A percentile compares a stretch with the other conserved stretches of the same genome.
These are phyloP conservation scores for Lophura nycthemera DNA, from an alignment of 2,113 vertebrate species.

Conservation along the genomic window DNA sequence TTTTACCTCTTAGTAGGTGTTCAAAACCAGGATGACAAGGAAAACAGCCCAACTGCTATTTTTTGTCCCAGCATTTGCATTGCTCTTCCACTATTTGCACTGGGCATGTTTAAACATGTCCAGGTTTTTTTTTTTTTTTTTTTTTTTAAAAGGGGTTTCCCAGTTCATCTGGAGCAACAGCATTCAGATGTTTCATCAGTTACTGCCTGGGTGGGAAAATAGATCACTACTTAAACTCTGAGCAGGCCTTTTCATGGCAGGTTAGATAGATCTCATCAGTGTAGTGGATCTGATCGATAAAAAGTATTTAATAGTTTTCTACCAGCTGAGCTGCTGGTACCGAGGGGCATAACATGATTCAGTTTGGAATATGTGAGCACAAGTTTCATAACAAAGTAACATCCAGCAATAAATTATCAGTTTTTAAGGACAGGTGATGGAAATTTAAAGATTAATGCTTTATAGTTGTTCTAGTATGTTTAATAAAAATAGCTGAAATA, in stretches of 20 bases:
- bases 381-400: background rate
- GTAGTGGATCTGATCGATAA: background rate
- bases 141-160: background rate
- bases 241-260: background rate
- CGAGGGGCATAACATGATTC: background rate
- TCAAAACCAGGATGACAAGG: slow-evolving; percentile 25
- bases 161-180: slow-evolving; percentile 28
- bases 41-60: background rate
- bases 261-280: background rate
- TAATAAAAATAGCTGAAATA: slow-evolving; percentile 37
- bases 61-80: slow-evolving; percentile 6
- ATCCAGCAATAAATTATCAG: background rate
- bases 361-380: background rate
- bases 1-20: slow-evolving; percentile 2
- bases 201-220: background rate
- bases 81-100: slow-evolving; percentile 29
- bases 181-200: slow-evolving; percentile 51
- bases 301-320: background rate
- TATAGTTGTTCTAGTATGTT: background rate
- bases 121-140: background rate
- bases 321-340: background rate
- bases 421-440: background rate
- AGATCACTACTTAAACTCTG: background rate
- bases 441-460: slow-evolving; percentile 24
- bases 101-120: slow-evolving; percentile 23